phyloP scores from a whole-genome alignment of 1,140 invertebrate genomes.

The Drosophila punjabiensis region DNA sequence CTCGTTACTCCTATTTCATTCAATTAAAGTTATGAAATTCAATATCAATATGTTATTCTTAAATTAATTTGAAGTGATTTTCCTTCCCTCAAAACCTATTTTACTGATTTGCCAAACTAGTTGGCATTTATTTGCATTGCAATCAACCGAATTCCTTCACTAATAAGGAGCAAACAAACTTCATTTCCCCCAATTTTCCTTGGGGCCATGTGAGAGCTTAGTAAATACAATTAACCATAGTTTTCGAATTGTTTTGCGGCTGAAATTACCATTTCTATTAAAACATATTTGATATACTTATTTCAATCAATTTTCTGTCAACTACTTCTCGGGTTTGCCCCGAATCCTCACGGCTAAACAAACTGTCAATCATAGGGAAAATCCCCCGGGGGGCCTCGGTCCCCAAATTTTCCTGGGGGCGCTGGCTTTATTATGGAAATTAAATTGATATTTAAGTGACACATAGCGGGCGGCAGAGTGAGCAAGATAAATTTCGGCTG shows the following conservation, averaged over 20 bases:
- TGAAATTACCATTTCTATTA: conserved; percentile 53
- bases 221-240: conserved; percentile 78
- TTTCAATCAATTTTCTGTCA: conserved; percentile 60
- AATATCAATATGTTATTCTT: neutral
- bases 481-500: conserved; percentile 69
- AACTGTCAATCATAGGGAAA: conserved; percentile 74
- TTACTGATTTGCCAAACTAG: conserved; percentile 10
- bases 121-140: conserved; percentile 33
- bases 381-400: conserved; percentile 50
- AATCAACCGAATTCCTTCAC: conserved; percentile 26
- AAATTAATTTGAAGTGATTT: neutral
- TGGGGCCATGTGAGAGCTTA: conserved; percentile 56
- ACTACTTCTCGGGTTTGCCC: conserved; percentile 50
- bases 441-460: conserved; percentile 83
- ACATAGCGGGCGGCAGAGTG: conserved; percentile 45
- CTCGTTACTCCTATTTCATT: neutral
- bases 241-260: conserved; percentile 42
- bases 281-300: conserved; percentile 74
- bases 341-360: conserved; percentile 27
- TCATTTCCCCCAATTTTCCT: conserved; percentile 37
- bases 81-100: neutral
- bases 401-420: conserved; percentile 10
- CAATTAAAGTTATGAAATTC: neutral
- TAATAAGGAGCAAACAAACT: conserved; percentile 43
- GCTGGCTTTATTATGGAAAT: conserved; percentile 77